A percentile compares a stretch with the other conserved stretches of the same genome.
Conservation (phyloP, 2,888 invertebrate genomes). For the Octonoba sinensis region DNA sequence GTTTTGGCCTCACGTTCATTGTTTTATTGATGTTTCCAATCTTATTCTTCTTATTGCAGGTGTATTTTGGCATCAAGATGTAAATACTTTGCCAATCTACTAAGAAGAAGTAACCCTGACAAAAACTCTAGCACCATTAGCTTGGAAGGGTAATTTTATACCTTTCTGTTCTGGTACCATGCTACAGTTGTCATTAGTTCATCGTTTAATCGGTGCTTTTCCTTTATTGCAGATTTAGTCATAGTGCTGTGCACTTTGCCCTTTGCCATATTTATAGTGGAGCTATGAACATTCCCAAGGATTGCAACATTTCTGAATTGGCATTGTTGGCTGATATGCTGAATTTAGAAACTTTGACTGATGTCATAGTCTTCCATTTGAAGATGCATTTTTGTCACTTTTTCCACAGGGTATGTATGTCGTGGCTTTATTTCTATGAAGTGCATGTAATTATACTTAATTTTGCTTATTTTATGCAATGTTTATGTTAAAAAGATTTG, state of each 20-base stretch:
- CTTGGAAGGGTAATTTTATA: conserved; percentile 79
- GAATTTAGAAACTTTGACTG: conserved; percentile 89
- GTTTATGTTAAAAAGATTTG: too few species aligned
- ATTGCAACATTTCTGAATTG: conserved; percentile 86
- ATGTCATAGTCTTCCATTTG: conserved; percentile 88
- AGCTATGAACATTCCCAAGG: conserved; percentile 87
- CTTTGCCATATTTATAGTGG: conserved; percentile 95
- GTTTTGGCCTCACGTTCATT: too few species aligned
- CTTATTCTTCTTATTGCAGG: conserved; percentile 66
- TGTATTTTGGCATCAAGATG: conserved; percentile 91
- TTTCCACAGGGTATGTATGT: conserved; percentile 83
- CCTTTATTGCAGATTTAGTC: conserved; percentile 78
- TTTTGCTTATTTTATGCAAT: too few species aligned
- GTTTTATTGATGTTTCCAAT: background rate
- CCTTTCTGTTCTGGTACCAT: background rate
- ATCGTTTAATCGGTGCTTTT: background rate
- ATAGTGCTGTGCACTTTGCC: conserved; percentile 88
- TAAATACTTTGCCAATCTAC: conserved; percentile 91
- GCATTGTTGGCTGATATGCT: conserved; percentile 91
- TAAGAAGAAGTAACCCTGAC: conserved; percentile 85
- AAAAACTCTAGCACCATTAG: conserved; percentile 84
- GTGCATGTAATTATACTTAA: background rate
- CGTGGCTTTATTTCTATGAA: background rate
- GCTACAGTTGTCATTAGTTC: background rate
- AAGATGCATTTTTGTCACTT: conserved; percentile 92